A percentile compares a stretch with the other conserved stretches of the same genome.
Evolutionary conservation across 2,113 vertebrate species (phyloP).

Genomic region (Phrynosoma blainvillii): DNA sequence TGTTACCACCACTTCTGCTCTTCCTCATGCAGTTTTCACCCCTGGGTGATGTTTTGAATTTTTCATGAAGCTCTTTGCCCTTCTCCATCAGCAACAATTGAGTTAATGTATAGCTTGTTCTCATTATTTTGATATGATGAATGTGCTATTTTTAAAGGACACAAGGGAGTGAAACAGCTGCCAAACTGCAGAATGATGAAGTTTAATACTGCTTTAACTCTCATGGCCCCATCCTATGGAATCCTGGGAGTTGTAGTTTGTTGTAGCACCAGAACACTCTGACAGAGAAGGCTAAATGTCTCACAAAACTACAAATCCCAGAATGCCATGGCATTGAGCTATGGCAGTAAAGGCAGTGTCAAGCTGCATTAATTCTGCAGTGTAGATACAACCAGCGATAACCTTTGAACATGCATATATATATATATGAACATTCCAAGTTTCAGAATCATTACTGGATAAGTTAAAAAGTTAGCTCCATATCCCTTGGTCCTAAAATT

Average conservation of each 20-base stretch:
- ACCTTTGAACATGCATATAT: not conserved
- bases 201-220: too few species aligned
- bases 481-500: not conserved
- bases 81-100: not conserved
- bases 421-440: too few species aligned
- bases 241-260: too few species aligned
- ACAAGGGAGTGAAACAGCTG: not conserved
- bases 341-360: too few species aligned
- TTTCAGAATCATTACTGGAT: not conserved
- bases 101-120: not conserved
- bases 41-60: not conserved
- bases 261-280: too few species aligned
- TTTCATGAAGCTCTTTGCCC: not conserved
- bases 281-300: too few species aligned
- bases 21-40: not conserved
- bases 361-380: too few species aligned
- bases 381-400: not conserved
- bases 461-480: not conserved
- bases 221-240: too few species aligned
- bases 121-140: not conserved
- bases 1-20: not conserved
- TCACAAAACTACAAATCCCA: too few species aligned
- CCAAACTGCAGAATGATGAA: too few species aligned
- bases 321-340: too few species aligned
- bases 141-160: not conserved